phyloP scores from a whole-genome alignment of 2,888 invertebrate species.

The Xanthostigma xanthostigma region DNA sequence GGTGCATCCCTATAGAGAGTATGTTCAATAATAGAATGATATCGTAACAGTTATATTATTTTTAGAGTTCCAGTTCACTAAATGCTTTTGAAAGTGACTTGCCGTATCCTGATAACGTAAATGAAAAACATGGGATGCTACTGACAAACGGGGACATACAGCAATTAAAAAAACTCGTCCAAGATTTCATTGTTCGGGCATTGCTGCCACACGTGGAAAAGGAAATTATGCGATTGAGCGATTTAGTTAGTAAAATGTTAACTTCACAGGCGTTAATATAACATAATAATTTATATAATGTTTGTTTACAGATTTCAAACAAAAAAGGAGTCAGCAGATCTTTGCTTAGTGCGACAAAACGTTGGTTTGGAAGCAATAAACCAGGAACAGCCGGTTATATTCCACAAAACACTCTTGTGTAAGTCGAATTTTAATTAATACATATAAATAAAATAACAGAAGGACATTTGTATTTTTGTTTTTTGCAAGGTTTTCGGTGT shows the following conservation, averaged over 20 bases:
- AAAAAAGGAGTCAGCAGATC: constrained; percentile 89
- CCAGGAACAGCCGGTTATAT: constrained; percentile 50
- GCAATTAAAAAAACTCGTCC: constrained; percentile 65
- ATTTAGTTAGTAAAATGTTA: constrained; percentile 38
- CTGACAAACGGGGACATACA: constrained; percentile 74
- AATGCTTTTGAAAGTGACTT: constrained; percentile 9
- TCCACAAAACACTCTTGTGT: constrained; percentile 71
- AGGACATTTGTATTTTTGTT: too few species aligned
- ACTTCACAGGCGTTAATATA: constrained; percentile 1
- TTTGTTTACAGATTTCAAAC: constrained; percentile 45
- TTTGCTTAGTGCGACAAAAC: constrained; percentile 83
- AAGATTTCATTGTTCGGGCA: constrained; percentile 74
- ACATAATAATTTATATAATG: constrained; percentile 4
- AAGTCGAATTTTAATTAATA: constrained; percentile 25
- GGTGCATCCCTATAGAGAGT: too few species aligned
- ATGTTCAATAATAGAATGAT: too few species aligned
- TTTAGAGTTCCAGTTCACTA: constrained; percentile 10
- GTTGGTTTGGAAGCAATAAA: constrained; percentile 88
- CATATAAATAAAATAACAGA: too few species aligned
- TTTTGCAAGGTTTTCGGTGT: too few species aligned
- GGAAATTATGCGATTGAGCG: constrained; percentile 65
- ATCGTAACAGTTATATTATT: background rate
- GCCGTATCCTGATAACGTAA: background rate
- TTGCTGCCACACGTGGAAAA: constrained; percentile 85
- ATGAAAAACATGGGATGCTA: constrained; percentile 47